These are phyloP conservation scores for Chaetodon trifascialis DNA, from an alignment of 2,113 vertebrate genomes.

Conservation along the genomic window DNA sequence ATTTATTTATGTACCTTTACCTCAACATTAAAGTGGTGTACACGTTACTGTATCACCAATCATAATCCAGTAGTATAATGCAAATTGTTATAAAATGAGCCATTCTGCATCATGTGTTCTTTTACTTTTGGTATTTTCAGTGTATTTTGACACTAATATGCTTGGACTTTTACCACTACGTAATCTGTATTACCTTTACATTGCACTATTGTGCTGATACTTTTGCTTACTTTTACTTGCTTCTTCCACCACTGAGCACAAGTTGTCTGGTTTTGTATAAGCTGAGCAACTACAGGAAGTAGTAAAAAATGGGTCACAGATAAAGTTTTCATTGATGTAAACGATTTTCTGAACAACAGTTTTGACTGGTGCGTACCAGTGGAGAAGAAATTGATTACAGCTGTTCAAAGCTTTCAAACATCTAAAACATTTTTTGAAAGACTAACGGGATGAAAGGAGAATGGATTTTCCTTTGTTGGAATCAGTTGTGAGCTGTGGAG, in stretches of 20 bases:
- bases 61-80: no score
- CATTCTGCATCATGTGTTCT: background rate
- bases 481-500: background rate
- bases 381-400: conserved; percentile 2
- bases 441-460: background rate
- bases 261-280: background rate
- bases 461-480: background rate
- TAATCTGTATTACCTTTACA: no score
- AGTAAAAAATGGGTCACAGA: conserved; percentile 17
- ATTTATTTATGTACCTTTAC: no score
- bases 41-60: no score
- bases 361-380: background rate
- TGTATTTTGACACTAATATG: background rate
- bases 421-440: background rate
- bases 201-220: background rate
- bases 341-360: conserved; percentile 5
- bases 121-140: background rate
- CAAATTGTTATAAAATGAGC: no score
- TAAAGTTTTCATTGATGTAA: background rate
- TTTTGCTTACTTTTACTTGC: background rate
- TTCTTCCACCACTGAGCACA: background rate
- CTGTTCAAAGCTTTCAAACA: background rate
- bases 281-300: background rate
- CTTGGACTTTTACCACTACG: no score
- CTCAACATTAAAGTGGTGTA: background rate